Evolutionary conservation across 2,888 invertebrate genomes (phyloP), one percentile per base, ranked within the genome.

Genomic region (Brachypterus glaber): DNA sequence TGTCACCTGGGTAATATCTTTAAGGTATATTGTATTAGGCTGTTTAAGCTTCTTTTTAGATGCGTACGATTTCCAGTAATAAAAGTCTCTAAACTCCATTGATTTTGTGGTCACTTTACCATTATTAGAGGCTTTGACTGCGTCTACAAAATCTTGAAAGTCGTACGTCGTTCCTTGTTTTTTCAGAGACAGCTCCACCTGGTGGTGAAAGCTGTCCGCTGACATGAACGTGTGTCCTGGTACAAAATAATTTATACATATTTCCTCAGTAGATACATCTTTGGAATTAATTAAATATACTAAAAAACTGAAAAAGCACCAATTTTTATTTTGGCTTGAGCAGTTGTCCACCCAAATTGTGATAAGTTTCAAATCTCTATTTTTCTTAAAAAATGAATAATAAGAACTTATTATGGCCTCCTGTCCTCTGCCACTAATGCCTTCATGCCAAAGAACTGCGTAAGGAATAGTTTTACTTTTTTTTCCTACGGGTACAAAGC

Each of bases 361-460:
- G 9, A 35, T 21, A n/a, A 16, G 15, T 31, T 39, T 26, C 5
- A 27, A 35, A 37, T 41, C 37, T 31, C 37, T 37, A 17, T 37
- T 17, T 11, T 16, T 37, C 13, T 37, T 12, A 8, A 30, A 13
- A 26, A 41, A 37, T 8, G 27, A 33, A 40, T 35, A 33, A 40
- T 38, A 39, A 26, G 33, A 13, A 27, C 35, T 35, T 1, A 34
- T 32, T 24, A 44, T 26, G 33, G 57, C 57, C 31, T 57, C 51
- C 41, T 56, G 45, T 25, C 33, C 33, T 13, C 42, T 32, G 14
- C 35, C 40, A 30, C 30, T 26, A 11, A 40, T 26, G 25, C 46
- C 55, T 44, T 58, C 55, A 39, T 58, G 52, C 55, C 50, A 52
- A 11, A 51, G 29, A 13, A 41, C 41, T 15, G 48, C 46, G 7